Conservation (phyloP, 1,140 invertebrate species). For the Bombus huntii region DNA sequence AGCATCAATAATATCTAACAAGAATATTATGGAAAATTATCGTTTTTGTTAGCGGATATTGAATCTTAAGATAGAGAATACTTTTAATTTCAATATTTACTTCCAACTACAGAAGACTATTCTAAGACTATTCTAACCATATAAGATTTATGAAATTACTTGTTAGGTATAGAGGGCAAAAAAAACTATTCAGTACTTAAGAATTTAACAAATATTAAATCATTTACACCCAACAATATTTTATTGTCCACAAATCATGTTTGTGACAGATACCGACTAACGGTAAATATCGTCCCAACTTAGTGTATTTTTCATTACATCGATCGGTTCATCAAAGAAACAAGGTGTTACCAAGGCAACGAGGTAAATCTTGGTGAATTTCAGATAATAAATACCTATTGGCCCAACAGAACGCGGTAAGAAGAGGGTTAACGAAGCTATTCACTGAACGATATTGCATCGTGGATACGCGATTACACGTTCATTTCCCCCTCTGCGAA, state of each 20-base stretch:
- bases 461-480: slow-evolving; percentile 13
- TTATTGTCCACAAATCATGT: neutral
- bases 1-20: no score
- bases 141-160: neutral
- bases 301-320: neutral
- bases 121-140: neutral
- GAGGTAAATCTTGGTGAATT: slow-evolving; percentile 10
- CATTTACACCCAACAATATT: neutral
- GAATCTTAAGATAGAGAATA: no score
- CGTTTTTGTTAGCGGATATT: no score
- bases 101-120: no score
- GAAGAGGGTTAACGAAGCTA: slow-evolving; percentile 49
- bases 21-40: no score
- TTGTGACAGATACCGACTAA: neutral
- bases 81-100: no score
- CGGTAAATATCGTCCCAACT: neutral
- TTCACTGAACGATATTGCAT: slow-evolving; percentile 32
- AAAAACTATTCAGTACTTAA: neutral
- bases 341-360: neutral
- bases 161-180: neutral
- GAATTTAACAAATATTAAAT: neutral
- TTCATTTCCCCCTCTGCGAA: slow-evolving; percentile 12
- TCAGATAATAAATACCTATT: slow-evolving; percentile 22
- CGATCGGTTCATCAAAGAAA: neutral
- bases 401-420: neutral